Conservation (phyloP, 2,113 vertebrate species). For the Corydoras maculifer region DNA sequence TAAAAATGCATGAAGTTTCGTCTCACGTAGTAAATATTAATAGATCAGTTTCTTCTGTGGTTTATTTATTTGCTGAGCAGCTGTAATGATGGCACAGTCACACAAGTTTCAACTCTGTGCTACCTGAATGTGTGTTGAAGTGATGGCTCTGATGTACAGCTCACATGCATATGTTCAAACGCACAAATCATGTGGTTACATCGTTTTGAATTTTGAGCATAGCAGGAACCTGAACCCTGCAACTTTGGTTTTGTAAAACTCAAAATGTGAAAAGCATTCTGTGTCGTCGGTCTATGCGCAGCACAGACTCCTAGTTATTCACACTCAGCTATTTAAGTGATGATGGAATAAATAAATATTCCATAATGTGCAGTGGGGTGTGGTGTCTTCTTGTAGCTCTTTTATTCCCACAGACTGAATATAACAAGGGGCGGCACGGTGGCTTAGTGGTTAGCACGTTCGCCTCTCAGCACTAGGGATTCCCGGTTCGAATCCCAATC, state of each 20-base stretch:
- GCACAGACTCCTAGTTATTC: constrained; percentile 89
- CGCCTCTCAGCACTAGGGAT: too few species aligned
- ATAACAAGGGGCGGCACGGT: too few species aligned
- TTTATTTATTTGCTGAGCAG: constrained; percentile 59
- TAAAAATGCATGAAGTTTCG: constrained; percentile 95
- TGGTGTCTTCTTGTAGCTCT: background rate
- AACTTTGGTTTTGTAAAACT: constrained; percentile 92
- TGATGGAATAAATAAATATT: constrained; percentile 97
- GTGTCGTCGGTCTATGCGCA: constrained; percentile 85
- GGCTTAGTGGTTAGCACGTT: too few species aligned
- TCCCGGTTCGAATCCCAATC: too few species aligned
- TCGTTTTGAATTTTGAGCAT: constrained; percentile 81
- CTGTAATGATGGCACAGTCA: constrained; percentile 47
- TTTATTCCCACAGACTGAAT: background rate
- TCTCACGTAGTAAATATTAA: constrained; percentile 74
- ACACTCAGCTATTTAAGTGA: constrained; percentile 98
- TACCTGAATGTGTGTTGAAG: constrained; percentile 32
- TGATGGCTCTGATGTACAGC: constrained; percentile 70
- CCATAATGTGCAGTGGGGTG: constrained; percentile 68
- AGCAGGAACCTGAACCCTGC: constrained; percentile 76
- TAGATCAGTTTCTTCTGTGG: constrained; percentile 68
- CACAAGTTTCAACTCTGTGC: too few species aligned
- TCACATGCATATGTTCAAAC: constrained; percentile 40
- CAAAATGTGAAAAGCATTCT: constrained; percentile 88
- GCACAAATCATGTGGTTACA: constrained; percentile 66